Base-by-base conservation (phyloP, 2,113 vertebrate species). In the Aphelocoma coerulescens region DNA sequence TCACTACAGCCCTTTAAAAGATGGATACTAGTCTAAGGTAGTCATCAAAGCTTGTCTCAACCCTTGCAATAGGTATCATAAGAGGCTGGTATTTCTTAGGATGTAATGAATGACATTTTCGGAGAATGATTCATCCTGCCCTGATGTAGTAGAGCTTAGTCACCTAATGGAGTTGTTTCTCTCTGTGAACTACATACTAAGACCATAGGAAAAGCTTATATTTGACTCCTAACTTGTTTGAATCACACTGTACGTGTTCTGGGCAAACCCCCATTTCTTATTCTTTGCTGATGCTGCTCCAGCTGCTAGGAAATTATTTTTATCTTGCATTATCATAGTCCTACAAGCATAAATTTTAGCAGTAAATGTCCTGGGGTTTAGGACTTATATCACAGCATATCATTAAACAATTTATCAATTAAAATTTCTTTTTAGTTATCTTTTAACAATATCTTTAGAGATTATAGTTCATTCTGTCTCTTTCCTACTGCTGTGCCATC, bases 111-210 rank as follows among this genome's bases (percentile, higher is more conserved):
- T 88, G 85, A 73, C 67, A 83, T 89, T 96, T 94, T 77, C 57
- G 80, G 71, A 79, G 57, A 20, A 67, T 97, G 88, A 96, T 66
- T 95, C 92, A 97, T 77, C n/a, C 67, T 90, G 44, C 23, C 43
- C 16, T 73, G 68, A 62, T 39, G 63, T 85, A 69, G 92, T 86
- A 69, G 51, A 86, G 62, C 62, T 95, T 93, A 93, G 59, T 92
- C 88, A 96, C 59, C 67, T 80, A 41, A 85, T 39, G 27, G 63
- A 88, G 83, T 43, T 82, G 15, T 91, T 41, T 85, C 24, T 81
- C 33, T 61, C 37, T 52, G 14, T 58, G 68, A 88, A 16, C 52
- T 41, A 68, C 41, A 28, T 33, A 48, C 27, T 54, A 92, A 58
- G 81, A 91, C 46, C 43, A 37, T 39, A 62, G 24, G 32, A 90